Conservation (phyloP, 2,888 invertebrate species). For the Ormia ochracea region DNA sequence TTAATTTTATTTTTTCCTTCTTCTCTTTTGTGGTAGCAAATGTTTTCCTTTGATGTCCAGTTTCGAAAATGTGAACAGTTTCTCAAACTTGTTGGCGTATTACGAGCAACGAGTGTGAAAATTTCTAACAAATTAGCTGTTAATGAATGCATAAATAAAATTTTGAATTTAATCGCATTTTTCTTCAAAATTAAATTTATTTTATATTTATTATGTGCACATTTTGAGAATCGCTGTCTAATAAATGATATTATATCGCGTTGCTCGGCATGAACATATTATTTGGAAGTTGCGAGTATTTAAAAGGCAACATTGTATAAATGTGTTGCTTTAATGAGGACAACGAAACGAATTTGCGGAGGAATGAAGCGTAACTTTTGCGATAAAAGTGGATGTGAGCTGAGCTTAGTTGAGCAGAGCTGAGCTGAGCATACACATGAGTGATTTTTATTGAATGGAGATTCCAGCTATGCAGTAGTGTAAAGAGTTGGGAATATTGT, state of each 20-base stretch:
- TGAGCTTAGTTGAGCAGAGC: background rate
- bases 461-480: slow-evolving; percentile 5
- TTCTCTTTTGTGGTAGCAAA: background rate
- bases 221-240: slow-evolving; percentile 37
- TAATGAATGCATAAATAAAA: slow-evolving; percentile 11
- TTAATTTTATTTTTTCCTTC: slow-evolving; percentile 38
- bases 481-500: slow-evolving; percentile 37
- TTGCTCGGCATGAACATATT: background rate
- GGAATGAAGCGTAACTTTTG: background rate
- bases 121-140: slow-evolving; percentile 12
- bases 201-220: background rate
- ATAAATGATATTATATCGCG: background rate
- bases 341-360: background rate
- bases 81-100: slow-evolving; percentile 21
- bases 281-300: slow-evolving; percentile 32
- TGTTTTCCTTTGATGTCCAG: slow-evolving; percentile 24
- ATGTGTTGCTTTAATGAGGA: slow-evolving; percentile 31
- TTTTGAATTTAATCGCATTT: background rate
- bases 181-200: background rate
- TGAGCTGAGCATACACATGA: background rate
- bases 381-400: no score
- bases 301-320: slow-evolving; percentile 37
- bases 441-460: background rate
- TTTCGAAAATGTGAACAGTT: slow-evolving; percentile 14
- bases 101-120: background rate